phyloP scores from a whole-genome alignment of 2,888 invertebrate species.

The Melieria crassipennis region DNA sequence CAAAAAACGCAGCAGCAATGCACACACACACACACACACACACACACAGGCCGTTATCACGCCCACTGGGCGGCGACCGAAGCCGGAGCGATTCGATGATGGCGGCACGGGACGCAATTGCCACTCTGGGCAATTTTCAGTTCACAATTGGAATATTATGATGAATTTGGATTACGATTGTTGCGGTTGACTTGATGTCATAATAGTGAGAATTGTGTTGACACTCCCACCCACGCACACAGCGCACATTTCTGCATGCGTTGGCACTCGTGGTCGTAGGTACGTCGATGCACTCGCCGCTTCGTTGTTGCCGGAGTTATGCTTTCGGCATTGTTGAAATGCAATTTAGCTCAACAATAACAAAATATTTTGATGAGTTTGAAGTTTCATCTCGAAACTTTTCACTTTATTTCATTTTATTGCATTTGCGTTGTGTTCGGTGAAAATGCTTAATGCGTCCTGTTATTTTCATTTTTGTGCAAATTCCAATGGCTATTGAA shows the following conservation, averaged over 20 bases:
- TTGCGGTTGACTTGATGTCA: slow-evolving; percentile 39
- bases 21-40: not conserved
- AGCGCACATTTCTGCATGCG: not conserved
- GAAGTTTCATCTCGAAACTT: no score
- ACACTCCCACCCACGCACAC: slow-evolving; percentile 12
- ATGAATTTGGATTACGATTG: slow-evolving; percentile 40
- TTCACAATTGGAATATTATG: slow-evolving; percentile 38
- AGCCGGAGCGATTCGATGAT: not conserved
- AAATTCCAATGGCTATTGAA: no score
- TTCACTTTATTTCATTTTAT: no score
- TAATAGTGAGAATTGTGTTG: slow-evolving; percentile 38
- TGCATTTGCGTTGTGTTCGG: not conserved
- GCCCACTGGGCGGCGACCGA: not conserved
- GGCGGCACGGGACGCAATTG: not conserved
- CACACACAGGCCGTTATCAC: not conserved
- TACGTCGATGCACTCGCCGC: no score
- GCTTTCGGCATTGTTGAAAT: no score
- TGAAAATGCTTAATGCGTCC: not conserved
- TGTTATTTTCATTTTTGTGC: no score
- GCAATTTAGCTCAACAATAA: no score
- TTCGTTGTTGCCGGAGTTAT: no score
- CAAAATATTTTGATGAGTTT: no score
- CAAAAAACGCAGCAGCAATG: not conserved
- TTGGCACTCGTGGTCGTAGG: no score
- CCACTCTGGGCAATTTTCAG: not conserved